Base-by-base conservation (phyloP, 1,140 invertebrate species). In the Teleogryllus occipitalis region DNA sequence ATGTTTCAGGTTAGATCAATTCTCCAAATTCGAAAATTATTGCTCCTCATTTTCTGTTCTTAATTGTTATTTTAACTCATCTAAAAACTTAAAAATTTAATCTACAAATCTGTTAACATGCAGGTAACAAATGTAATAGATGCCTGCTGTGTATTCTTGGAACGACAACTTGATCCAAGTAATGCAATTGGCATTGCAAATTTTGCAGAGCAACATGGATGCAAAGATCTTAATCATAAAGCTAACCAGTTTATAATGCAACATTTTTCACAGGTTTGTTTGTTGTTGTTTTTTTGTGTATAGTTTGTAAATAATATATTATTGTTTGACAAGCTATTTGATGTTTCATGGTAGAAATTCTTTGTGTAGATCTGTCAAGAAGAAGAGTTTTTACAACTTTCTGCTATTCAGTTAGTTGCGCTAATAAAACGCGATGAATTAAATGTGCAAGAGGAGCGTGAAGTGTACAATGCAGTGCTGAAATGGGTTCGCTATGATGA, bases 181-280 rank as follows among this genome's bases (percentile, higher is more conserved):
- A 97, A 97, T 87, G 96, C 95, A 27, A 96, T 97, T 79, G 96
- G 96, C 75, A 97, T 97, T 83, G 93, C 94, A 15, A 94, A 93
- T 87, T 97, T 97, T 87, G 95, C 95, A 0, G 94, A 96, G 84
- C 95, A 96, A 84, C 95, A 97, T 84, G 93, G 95, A 46, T 97
- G 96, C 85, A 89, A 90, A 27, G 92, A 94, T 72, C 88, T 98
- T 65, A 92, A 93, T 84, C 90, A 92, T 81, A 96, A 95, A 87
- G 95, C 95, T 6, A 94, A 95, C 85, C 91, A 94, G 82, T 98
- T 95, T 84, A 97, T 98, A 79, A 92, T 96, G 83, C 91, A 95
- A 82, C 92, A 97, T 87, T 98, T 98, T 84, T 93, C 91, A 80
- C 93, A 96, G 88, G 94, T 92, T 74, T 46, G 72, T 80, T 18